Percentiles rank a stretch among this genome's conserved stretches.
Conservation (phyloP, 2,888 invertebrate genomes). For the Fissipunctia ypsillon region DNA sequence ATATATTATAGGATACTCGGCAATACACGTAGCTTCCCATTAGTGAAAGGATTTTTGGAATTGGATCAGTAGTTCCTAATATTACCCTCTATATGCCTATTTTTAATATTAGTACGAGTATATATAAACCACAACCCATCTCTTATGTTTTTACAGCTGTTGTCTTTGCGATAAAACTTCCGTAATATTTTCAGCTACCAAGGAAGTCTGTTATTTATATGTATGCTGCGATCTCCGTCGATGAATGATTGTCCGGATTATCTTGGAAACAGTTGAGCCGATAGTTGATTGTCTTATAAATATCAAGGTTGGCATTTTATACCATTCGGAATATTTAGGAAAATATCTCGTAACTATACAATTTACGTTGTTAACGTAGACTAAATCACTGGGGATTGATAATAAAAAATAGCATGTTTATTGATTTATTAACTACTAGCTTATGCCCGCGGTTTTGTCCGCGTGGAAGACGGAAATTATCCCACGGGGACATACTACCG, state of each 20-base stretch:
- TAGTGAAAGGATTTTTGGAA: no score
- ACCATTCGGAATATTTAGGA: not conserved
- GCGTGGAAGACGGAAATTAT: no score
- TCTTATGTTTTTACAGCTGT: not conserved
- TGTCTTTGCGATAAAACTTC: not conserved
- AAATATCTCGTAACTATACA: slow-evolving; percentile 7
- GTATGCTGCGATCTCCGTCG: slow-evolving; percentile 19
- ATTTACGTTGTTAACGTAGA: not conserved
- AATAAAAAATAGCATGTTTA: slow-evolving; percentile 6
- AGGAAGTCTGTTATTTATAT: slow-evolving; percentile 35
- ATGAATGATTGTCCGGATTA: slow-evolving; percentile 33
- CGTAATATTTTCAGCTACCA: slow-evolving; percentile 18
- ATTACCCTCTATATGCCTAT: no score
- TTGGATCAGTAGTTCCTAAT: no score
- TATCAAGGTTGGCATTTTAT: slow-evolving; percentile 27
- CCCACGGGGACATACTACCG: not conserved
- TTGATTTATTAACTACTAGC: slow-evolving; percentile 6
- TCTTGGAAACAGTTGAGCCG: slow-evolving; percentile 13
- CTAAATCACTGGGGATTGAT: slow-evolving; percentile 6
- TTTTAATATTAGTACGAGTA: no score
- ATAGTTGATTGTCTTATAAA: slow-evolving; percentile 35
- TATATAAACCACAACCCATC: slow-evolving; percentile 2
- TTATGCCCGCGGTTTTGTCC: not conserved
- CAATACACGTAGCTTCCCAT: no score
- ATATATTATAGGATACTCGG: no score